These are phyloP conservation scores for Bombus confusus DNA, from an alignment of 1,140 invertebrate species.

Conservation along the genomic window DNA sequence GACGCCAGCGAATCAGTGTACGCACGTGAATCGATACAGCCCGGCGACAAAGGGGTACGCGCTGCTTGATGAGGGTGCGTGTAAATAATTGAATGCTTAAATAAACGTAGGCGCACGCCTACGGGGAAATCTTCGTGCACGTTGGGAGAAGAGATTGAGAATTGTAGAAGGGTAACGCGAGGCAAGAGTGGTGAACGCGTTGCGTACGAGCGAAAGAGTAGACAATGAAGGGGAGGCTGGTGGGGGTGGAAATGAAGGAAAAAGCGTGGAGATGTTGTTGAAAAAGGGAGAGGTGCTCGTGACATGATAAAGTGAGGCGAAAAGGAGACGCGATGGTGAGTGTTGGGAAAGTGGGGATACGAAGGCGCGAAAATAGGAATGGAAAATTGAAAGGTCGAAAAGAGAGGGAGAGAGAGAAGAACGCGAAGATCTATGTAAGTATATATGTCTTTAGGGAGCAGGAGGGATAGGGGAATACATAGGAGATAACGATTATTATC, in stretches of 20 bases:
- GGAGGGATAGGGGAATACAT: too few relatives aligned
- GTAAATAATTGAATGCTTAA: conserved; percentile 44
- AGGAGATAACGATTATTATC: too few relatives aligned
- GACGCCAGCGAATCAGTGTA: too few relatives aligned
- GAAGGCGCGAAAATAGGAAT: neutral
- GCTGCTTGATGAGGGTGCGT: neutral
- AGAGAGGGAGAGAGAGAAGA: neutral
- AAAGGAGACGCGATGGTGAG: neutral
- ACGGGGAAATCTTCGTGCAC: conserved; percentile 35
- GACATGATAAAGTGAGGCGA: neutral
- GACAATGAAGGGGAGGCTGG: neutral
- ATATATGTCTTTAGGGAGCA: neutral
- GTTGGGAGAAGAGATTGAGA: conserved; percentile 1
- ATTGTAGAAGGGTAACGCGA: neutral
- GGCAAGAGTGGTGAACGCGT: neutral
- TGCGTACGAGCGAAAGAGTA: neutral
- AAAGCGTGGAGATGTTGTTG: neutral
- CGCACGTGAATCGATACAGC: neutral
- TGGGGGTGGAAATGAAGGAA: neutral
- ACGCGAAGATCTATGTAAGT: neutral
- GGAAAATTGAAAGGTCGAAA: neutral
- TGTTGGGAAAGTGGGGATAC: neutral
- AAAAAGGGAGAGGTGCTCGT: too few relatives aligned
- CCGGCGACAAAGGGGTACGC: conserved; percentile 1
- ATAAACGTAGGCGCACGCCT: conserved; percentile 26